phyloP scores from a whole-genome alignment of 1,140 invertebrate species.

The Delia radicum region DNA sequence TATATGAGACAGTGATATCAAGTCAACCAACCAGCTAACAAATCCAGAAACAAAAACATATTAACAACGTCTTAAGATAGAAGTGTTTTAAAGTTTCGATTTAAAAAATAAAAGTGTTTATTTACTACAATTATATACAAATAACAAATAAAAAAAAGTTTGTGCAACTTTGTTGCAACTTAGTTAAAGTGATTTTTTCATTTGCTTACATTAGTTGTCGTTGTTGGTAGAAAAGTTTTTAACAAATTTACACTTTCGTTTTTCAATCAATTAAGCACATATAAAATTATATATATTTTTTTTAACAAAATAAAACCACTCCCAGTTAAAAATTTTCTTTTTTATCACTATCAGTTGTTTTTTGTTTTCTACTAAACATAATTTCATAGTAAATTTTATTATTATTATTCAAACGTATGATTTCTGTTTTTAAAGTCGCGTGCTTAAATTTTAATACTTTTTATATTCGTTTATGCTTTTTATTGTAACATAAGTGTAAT shows the following conservation, averaged over 20 bases:
- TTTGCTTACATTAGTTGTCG: no score
- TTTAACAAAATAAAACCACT: background rate
- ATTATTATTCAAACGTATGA: background rate
- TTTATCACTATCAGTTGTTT: background rate
- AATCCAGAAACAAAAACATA: background rate
- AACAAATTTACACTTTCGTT: constrained; percentile 18
- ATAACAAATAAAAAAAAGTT: no score
- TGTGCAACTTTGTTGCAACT: background rate
- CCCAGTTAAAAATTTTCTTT: constrained; percentile 5
- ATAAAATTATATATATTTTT: background rate
- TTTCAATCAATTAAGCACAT: background rate
- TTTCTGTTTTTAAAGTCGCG: constrained; percentile 15
- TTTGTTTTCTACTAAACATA: background rate
- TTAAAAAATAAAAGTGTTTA: background rate
- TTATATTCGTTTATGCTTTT: background rate
- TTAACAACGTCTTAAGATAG: background rate
- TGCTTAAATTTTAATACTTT: background rate
- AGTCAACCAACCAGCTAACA: background rate
- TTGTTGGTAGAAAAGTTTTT: background rate
- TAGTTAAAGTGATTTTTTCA: background rate
- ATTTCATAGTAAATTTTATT: background rate
- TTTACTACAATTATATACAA: background rate
- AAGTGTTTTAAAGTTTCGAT: background rate
- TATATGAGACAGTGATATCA: background rate
- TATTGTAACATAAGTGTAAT: background rate